Evolutionary conservation across 2,888 invertebrate genomes (phyloP).

Genomic region (Cantharis lateralis): DNA sequence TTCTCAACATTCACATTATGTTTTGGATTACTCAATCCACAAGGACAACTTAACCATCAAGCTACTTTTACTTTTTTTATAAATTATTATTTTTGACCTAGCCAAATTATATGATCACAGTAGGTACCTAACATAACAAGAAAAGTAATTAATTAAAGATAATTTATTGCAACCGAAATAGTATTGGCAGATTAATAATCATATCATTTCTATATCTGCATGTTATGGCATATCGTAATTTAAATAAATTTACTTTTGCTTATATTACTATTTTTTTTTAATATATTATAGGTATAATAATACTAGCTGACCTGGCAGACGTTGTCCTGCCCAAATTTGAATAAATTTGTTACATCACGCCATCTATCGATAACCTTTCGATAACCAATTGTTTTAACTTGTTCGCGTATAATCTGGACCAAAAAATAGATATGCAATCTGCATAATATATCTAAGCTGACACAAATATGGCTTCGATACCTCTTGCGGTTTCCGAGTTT

Average conservation of each 20-base stretch:
- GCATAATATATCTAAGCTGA: too few relatives aligned
- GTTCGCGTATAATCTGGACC: too few relatives aligned
- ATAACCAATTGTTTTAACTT: too few relatives aligned
- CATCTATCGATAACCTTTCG: too few relatives aligned
- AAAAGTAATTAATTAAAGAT: not conserved
- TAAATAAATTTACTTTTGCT: not conserved
- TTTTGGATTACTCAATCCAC: conserved; percentile 11
- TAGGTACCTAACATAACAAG: not conserved
- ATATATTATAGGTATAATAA: too few relatives aligned
- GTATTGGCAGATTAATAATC: not conserved
- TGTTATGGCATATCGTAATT: not conserved
- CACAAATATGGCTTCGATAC: too few relatives aligned
- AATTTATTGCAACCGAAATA: not conserved
- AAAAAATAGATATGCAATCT: too few relatives aligned
- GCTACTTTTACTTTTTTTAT: conserved; percentile 15
- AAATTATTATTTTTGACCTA: conserved; percentile 2
- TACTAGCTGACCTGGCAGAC: too few relatives aligned
- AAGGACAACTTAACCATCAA: conserved; percentile 12
- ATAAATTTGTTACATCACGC: too few relatives aligned
- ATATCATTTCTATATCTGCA: not conserved
- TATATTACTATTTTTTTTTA: too few relatives aligned
- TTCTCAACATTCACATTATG: conserved; percentile 9
- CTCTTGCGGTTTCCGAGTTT: too few relatives aligned
- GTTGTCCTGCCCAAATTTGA: too few relatives aligned
- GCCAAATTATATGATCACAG: not conserved